A percentile compares a stretch with the other conserved stretches of the same genome.
These are phyloP conservation scores for Poeciliopsis infans DNA, from an alignment of 2,797 vertebrate genomes.

Conservation along the genomic window DNA sequence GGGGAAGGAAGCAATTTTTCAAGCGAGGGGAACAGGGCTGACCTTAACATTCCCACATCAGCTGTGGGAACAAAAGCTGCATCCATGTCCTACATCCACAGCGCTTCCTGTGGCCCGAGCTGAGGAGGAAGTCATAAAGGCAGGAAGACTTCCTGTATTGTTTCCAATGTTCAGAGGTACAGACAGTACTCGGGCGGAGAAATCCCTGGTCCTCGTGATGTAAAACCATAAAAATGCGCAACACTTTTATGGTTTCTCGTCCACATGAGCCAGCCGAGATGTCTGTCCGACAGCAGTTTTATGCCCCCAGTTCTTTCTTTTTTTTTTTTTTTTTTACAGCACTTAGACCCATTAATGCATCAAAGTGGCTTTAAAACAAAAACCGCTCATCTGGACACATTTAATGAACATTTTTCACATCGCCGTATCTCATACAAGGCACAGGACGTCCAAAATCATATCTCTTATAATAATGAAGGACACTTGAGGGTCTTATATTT, in stretches of 20 bases:
- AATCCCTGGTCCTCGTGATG: slow-evolving; percentile 12
- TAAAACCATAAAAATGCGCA: slow-evolving; percentile 42
- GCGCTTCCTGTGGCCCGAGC: slow-evolving; percentile 70
- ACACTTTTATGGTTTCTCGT: slow-evolving; percentile 4
- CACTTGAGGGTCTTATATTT: too few species aligned
- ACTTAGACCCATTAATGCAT: slow-evolving; percentile 12
- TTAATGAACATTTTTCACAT: not conserved
- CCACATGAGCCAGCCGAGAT: slow-evolving; percentile 6
- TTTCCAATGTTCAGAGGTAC: slow-evolving; percentile 47
- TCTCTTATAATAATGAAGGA: not conserved
- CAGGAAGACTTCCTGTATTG: slow-evolving; percentile 82
- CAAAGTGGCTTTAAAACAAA: not conserved
- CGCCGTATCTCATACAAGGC: not conserved
- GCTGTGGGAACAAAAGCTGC: slow-evolving; percentile 58
- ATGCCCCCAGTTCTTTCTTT: not conserved
- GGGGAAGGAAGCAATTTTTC: slow-evolving; percentile 54
- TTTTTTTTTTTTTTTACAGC: slow-evolving; percentile 9
- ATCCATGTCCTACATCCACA: slow-evolving; percentile 60
- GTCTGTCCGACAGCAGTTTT: slow-evolving; percentile 5
- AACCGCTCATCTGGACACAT: not conserved
- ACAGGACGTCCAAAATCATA: not conserved
- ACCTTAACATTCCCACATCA: slow-evolving; percentile 64
- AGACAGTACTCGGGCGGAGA: slow-evolving; percentile 17
- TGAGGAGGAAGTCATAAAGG: slow-evolving; percentile 82
- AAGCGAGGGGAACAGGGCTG: slow-evolving; percentile 12